phyloP scores from a whole-genome alignment of 2,113 vertebrate genomes.

The Limnothrissa miodon region DNA sequence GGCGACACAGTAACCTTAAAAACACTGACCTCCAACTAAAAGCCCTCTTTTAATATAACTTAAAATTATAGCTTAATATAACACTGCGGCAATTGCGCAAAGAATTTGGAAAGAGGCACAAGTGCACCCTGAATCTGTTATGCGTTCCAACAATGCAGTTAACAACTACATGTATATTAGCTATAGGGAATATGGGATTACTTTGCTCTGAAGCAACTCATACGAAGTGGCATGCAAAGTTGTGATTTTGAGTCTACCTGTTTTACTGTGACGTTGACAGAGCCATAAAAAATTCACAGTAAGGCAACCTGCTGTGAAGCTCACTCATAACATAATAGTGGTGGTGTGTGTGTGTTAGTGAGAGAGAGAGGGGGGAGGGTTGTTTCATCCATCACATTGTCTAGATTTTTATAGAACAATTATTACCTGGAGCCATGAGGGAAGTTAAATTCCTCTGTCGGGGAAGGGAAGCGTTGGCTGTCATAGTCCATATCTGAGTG shows the following conservation, averaged over 20 bases:
- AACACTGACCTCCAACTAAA: background rate
- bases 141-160: background rate
- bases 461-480: conserved; percentile 38
- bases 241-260: background rate
- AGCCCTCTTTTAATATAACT: background rate
- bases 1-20: background rate
- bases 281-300: conserved; percentile 29
- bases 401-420: conserved; percentile 36
- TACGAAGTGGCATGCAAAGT: background rate
- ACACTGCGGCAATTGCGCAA: background rate
- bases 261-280: conserved; percentile 26
- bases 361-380: background rate
- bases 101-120: background rate
- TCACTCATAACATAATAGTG: background rate
- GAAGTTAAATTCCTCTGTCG: conserved; percentile 29
- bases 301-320: background rate
- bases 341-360: background rate
- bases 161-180: background rate
- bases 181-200: background rate
- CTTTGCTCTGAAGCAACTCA: background rate
- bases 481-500: conserved; percentile 34
- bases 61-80: too few species aligned
- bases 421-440: conserved; percentile 47
- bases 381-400: conserved; percentile 21
- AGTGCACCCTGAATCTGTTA: background rate